Conservation (phyloP, 2,113 vertebrate genomes). For the Rynchops niger region DNA sequence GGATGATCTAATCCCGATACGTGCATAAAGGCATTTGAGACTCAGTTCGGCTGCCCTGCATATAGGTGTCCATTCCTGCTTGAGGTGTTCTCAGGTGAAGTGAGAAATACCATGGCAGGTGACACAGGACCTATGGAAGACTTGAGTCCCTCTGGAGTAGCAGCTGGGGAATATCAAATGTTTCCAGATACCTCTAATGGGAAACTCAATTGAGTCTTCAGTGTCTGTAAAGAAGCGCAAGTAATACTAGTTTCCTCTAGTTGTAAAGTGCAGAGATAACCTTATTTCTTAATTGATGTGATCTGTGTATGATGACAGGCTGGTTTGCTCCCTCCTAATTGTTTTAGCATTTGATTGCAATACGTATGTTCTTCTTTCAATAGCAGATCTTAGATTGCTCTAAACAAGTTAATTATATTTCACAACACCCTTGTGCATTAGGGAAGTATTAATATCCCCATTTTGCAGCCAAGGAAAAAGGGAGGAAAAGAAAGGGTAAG, state of each 20-base stretch:
- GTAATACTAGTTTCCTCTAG: background rate
- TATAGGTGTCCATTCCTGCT: background rate
- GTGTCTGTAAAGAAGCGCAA: background rate
- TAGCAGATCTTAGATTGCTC: constrained; percentile 26
- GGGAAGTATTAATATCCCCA: constrained; percentile 2
- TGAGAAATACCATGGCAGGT: background rate
- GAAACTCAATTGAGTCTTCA: background rate
- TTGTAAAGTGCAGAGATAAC: background rate
- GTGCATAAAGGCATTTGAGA: background rate
- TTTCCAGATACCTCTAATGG: background rate
- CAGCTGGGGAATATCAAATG: background rate
- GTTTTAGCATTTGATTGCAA: constrained; percentile 56
- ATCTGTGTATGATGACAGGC: background rate
- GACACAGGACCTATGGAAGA: background rate
- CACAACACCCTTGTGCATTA: constrained; percentile 26
- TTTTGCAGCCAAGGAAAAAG: constrained; percentile 8
- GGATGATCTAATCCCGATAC: background rate
- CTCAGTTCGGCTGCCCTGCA: background rate
- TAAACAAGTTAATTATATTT: constrained; percentile 60
- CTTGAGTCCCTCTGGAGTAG: background rate
- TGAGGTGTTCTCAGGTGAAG: background rate
- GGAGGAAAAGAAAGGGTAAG: background rate
- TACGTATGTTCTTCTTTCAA: constrained; percentile 15
- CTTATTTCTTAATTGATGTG: constrained; percentile 5
- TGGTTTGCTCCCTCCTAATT: constrained; percentile 31